phyloP scores from a whole-genome alignment of 2,797 vertebrate species.

The Falco naumanni region DNA sequence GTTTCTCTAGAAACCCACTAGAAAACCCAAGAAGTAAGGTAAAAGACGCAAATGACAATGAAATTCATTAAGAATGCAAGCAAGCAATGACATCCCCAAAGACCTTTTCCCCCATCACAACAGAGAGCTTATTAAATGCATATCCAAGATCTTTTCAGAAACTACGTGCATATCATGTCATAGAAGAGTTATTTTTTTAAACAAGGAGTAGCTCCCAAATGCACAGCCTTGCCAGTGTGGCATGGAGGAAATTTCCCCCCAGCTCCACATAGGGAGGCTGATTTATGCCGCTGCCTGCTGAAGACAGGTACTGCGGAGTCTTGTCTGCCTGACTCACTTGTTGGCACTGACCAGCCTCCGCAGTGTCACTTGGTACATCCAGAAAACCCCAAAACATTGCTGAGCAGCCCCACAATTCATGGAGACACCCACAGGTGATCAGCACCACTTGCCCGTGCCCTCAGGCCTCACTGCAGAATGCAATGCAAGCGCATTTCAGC shows the following conservation, averaged over 20 bases:
- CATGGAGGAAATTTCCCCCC: fast-evolving
- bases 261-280: background rate
- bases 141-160: background rate
- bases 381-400: background rate
- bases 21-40: background rate
- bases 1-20: background rate
- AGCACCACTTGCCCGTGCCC: background rate
- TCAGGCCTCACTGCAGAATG: background rate
- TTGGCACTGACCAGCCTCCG: background rate
- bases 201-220: background rate
- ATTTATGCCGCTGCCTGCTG: background rate
- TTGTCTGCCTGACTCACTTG: background rate
- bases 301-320: background rate
- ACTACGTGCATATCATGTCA: background rate
- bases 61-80: background rate
- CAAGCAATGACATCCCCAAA: background rate
- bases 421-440: background rate
- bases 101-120: no score
- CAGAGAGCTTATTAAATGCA: background rate
- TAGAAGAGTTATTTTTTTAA: background rate
- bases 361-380: background rate
- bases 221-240: background rate
- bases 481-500: background rate
- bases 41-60: background rate
- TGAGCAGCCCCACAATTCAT: background rate